Evolutionary conservation across 2,113 vertebrate species (phyloP).

Genomic region (Albula goreensis): DNA sequence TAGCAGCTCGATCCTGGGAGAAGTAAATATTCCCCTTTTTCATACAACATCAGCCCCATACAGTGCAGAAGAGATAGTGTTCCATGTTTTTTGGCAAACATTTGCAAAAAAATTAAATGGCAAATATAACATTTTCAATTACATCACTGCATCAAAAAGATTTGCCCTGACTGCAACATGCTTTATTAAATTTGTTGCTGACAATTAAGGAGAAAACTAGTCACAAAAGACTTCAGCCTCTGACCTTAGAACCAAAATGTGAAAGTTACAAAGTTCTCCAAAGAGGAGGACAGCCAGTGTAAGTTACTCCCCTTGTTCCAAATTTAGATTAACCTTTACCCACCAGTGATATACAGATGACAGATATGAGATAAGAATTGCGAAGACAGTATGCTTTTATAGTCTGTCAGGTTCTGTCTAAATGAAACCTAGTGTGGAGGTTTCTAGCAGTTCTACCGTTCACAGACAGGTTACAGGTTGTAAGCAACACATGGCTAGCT

Average conservation of each 20-base stretch:
- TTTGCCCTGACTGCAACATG: no score
- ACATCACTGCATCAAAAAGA: no score
- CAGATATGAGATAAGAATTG: neutral
- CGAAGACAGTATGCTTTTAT: neutral
- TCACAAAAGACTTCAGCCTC: neutral
- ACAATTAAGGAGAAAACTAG: no score
- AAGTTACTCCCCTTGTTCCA: neutral
- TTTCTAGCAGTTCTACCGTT: neutral
- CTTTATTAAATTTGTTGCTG: no score
- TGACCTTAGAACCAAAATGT: neutral
- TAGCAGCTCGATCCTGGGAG: no score
- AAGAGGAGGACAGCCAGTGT: neutral
- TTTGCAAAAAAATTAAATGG: no score
- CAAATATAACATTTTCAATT: no score
- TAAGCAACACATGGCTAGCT: neutral
- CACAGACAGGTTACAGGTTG: neutral
- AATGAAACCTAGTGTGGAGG: neutral
- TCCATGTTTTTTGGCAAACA: no score
- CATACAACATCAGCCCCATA: no score
- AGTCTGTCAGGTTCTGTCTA: neutral
- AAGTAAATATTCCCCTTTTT: no score
- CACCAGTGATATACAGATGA: neutral
- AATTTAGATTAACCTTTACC: slow-evolving; percentile 12
- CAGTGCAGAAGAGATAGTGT: no score
- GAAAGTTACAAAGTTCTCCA: neutral